A percentile compares a stretch with the other conserved stretches of the same genome.
phyloP scores from a whole-genome alignment of 2,113 vertebrate species.

The Cyprinus carpio region DNA sequence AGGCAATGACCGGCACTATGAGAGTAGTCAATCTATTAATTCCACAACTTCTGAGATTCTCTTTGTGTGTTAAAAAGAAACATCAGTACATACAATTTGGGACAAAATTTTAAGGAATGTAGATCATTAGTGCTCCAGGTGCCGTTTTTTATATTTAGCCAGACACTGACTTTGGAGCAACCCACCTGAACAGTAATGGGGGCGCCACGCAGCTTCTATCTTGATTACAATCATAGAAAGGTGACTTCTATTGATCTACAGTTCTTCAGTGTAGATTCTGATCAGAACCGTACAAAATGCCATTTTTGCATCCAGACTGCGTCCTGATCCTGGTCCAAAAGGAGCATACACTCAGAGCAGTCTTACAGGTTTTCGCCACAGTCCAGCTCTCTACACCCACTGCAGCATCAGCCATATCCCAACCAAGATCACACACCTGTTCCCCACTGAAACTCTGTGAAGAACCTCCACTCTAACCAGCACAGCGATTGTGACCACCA shows the following conservation, averaged over 20 bases:
- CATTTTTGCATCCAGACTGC: background rate
- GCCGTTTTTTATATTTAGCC: too few species aligned
- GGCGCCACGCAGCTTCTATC: background rate
- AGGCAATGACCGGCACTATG: too few species aligned
- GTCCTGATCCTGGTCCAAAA: background rate
- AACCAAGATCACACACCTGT: constrained; percentile 12
- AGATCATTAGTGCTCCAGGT: too few species aligned
- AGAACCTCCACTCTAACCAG: constrained; percentile 46
- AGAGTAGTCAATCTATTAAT: too few species aligned
- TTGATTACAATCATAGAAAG: too few species aligned
- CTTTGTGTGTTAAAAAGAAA: too few species aligned
- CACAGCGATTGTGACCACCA: constrained; percentile 37
- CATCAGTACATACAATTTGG: too few species aligned
- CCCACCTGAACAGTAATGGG: background rate
- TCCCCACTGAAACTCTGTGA: constrained; percentile 50
- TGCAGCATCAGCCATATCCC: constrained; percentile 39
- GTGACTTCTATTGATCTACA: background rate
- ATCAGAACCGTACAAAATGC: background rate
- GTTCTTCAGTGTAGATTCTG: constrained; percentile 3
- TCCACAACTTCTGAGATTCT: too few species aligned
- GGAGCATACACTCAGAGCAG: background rate
- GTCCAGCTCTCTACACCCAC: constrained; percentile 47
- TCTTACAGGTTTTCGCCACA: constrained; percentile 19
- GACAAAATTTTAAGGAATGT: too few species aligned
- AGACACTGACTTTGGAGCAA: too few species aligned